A percentile compares a stretch with the other conserved stretches of the same genome.
Conservation (phyloP, 2,797 vertebrate species). For the Carcharodon carcharias region DNA sequence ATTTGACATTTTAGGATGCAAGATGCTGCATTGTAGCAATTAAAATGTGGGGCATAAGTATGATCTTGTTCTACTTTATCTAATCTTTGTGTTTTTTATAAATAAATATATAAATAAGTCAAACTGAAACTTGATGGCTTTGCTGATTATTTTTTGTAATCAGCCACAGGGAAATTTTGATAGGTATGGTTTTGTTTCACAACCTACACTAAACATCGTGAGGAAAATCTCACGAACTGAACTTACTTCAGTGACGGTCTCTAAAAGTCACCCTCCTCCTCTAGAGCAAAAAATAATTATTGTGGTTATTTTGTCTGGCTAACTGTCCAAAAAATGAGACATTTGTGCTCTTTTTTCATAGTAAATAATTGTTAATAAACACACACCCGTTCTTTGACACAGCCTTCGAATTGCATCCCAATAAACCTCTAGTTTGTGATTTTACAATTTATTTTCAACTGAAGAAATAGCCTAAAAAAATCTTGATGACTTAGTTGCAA, state of each 20-base stretch:
- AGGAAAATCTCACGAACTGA: conserved; percentile 69
- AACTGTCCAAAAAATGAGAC: neutral
- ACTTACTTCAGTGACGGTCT: neutral
- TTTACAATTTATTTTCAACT: neutral
- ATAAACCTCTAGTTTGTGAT: neutral
- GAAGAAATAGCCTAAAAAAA: neutral
- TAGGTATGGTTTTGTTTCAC: conserved; percentile 85
- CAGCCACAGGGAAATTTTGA: conserved; percentile 89
- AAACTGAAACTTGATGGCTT: conserved; percentile 97
- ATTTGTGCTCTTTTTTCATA: neutral
- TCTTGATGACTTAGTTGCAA: neutral
- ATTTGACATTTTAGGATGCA: neutral
- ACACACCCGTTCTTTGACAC: neutral
- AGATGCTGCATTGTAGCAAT: conserved; percentile 52
- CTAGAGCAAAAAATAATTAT: neutral
- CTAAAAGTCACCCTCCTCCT: neutral
- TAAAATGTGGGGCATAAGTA: conserved; percentile 54
- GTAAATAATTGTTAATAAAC: neutral
- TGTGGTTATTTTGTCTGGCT: neutral
- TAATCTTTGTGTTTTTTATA: conserved; percentile 88
- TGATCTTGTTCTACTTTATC: conserved; percentile 68
- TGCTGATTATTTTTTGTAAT: conserved; percentile 83
- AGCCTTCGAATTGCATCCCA: neutral
- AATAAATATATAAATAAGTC: conserved; percentile 93
- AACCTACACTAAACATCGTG: conserved; percentile 94